Base-by-base conservation (phyloP, 2,888 invertebrate species). In the Portevinia maculata region DNA sequence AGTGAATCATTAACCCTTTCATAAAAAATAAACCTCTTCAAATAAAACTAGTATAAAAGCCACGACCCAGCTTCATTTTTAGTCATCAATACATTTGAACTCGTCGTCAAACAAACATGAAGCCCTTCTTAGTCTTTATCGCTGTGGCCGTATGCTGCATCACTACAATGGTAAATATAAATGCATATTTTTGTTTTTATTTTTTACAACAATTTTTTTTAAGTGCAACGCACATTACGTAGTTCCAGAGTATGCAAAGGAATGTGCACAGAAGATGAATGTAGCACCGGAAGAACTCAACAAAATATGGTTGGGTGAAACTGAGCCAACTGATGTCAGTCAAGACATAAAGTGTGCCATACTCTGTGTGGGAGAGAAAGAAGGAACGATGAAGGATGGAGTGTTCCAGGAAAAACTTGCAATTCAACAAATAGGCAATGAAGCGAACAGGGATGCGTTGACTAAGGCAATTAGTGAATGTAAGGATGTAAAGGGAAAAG, bases 361-460 rank as follows among this genome's bases (percentile, higher is more conserved):
- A 69, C 87, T 88, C 50, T 89, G 89, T 39, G 44, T 89, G 50
- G 86, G 88, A 86, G 89, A 90, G 70, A 87, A 88, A 19, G 86
- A 87, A 24, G 89, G 89, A 0, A 79, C 86, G 6, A 64, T 88
- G 32, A 85, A 74, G 70, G 85, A 87, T 41, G 89, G 90, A 0
- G 84, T 83, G 39, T 86, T 88, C 55, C 86, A 88, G 79, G 79
- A 84, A 3, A 84, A 84, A 1, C 85, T 85, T 2, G 17, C 89
- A 1, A 75, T 75, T 53, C 74, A 84, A 19, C 76, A 86, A 28
- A 85, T 89, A 0, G 78, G 83, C 5, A 62, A 87, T 41, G 86
- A 86, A 62, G 86, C 86, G 9, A 85, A 78, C 37, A 76, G 86
- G 78, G 85, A 81, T 0, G 85, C 85, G 28, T 78, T 89, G 2